Percentiles rank a stretch among this genome's conserved stretches.
Conservation (phyloP, 2,113 vertebrate species). For the Carollia perspicillata region DNA sequence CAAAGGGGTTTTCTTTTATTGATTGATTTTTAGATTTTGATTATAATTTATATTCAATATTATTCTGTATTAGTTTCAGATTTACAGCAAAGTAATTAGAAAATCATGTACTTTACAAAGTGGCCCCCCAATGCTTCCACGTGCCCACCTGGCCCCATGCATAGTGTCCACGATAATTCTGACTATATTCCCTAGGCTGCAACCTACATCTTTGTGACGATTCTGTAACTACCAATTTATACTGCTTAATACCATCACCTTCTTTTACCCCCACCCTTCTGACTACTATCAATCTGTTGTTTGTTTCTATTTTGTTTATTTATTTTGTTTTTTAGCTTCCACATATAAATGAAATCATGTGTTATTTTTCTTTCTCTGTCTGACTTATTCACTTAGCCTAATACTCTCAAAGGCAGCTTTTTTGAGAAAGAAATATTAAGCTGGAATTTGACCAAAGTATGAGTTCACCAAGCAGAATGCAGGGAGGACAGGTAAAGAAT, state of each 20-base stretch:
- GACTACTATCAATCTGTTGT: not conserved
- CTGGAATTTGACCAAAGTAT: not conserved
- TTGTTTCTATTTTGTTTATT: not conserved
- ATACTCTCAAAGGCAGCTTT: not conserved
- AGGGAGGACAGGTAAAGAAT: not conserved
- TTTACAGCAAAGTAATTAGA: not conserved
- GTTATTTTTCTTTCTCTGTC: not conserved
- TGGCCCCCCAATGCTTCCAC: not conserved
- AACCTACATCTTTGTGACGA: not conserved
- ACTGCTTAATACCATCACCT: not conserved
- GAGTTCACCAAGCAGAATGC: not conserved
- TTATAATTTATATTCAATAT: not conserved
- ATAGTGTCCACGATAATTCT: not conserved
- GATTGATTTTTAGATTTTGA: not conserved
- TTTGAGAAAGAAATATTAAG: not conserved
- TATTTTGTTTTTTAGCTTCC: not conserved
- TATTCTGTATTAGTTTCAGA: not conserved
- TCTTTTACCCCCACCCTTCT: not conserved
- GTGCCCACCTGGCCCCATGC: not conserved
- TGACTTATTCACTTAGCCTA: not conserved
- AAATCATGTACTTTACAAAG: not conserved
- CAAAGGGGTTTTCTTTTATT: not conserved
- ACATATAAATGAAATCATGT: not conserved
- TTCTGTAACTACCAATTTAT: not conserved
- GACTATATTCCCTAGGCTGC: not conserved